These are phyloP conservation scores for Urosaurus nigricauda DNA, from an alignment of 2,797 vertebrate genomes.

Conservation along the genomic window DNA sequence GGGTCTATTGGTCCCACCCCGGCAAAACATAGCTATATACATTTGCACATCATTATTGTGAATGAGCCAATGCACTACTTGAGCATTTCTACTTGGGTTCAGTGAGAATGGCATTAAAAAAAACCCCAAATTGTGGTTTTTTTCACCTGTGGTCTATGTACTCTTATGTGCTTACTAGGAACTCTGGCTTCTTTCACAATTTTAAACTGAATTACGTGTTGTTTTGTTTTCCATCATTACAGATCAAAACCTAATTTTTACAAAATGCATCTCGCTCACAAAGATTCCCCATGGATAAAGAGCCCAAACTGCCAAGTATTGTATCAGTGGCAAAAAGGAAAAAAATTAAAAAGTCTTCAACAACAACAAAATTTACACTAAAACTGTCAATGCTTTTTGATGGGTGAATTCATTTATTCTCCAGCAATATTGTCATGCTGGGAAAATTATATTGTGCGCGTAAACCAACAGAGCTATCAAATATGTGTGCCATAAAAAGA, in stretches of 20 bases:
- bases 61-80: too few relatives aligned
- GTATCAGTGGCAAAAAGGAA: slow-evolving; percentile 37
- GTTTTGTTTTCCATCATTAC: slow-evolving; percentile 26
- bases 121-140: slow-evolving; percentile 21
- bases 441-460: slow-evolving; percentile 74
- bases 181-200: background rate
- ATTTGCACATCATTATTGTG: too few relatives aligned
- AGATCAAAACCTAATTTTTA: slow-evolving; percentile 36
- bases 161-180: too few relatives aligned
- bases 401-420: slow-evolving; percentile 69
- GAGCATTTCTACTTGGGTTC: too few relatives aligned
- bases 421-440: slow-evolving; percentile 63
- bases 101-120: background rate
- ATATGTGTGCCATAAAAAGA: slow-evolving; percentile 52
- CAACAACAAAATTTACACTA: slow-evolving; percentile 55
- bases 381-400: slow-evolving; percentile 64
- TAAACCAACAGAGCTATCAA: slow-evolving; percentile 68
- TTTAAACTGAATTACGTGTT: slow-evolving; percentile 21
- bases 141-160: background rate
- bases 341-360: slow-evolving; percentile 58
- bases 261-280: slow-evolving; percentile 51
- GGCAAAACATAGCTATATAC: too few relatives aligned
- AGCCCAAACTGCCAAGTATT: slow-evolving; percentile 56
- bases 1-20: too few relatives aligned
- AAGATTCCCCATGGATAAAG: slow-evolving; percentile 46